phyloP scores from a whole-genome alignment of 2,888 invertebrate species.

The Drosophila setosimentum region DNA sequence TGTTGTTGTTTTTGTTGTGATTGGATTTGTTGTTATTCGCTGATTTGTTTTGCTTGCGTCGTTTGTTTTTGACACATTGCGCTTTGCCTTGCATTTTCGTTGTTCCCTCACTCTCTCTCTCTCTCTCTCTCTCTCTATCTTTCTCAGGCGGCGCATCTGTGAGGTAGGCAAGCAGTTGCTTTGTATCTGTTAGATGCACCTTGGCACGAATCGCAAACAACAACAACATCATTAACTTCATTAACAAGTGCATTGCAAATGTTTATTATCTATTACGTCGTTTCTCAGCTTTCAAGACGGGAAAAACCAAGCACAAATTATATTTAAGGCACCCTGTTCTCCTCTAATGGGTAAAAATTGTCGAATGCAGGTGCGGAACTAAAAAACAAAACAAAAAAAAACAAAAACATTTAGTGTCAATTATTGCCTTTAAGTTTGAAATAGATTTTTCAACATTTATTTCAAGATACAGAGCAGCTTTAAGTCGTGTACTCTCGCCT shows the following conservation, averaged over 20 bases:
- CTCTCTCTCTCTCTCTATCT: background rate
- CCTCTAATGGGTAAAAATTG: background rate
- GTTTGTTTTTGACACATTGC: slow-evolving; percentile 62
- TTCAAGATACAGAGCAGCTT: background rate
- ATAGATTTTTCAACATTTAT: background rate
- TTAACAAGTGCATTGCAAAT: slow-evolving; percentile 70
- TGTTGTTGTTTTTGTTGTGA: slow-evolving; percentile 9
- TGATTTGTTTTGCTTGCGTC: slow-evolving; percentile 70
- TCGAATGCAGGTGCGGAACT: background rate
- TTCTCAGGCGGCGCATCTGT: slow-evolving; percentile 16
- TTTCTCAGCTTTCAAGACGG: slow-evolving; percentile 21
- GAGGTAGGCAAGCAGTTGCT: slow-evolving; percentile 25
- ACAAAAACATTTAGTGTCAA: background rate
- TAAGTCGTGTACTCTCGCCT: background rate
- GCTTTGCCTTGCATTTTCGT: slow-evolving; percentile 61
- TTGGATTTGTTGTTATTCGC: slow-evolving; percentile 54
- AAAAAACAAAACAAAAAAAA: no score
- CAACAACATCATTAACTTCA: slow-evolving; percentile 71
- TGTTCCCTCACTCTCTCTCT: slow-evolving; percentile 12
- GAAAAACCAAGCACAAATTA: slow-evolving; percentile 15
- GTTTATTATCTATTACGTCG: slow-evolving; percentile 59
- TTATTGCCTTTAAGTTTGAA: background rate
- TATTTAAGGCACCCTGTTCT: background rate
- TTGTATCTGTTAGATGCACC: slow-evolving; percentile 67
- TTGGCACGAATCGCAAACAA: slow-evolving; percentile 66